A percentile compares a stretch with the other conserved stretches of the same genome.
phyloP scores from a whole-genome alignment of 2,113 vertebrate genomes.

The Trinectes maculatus region DNA sequence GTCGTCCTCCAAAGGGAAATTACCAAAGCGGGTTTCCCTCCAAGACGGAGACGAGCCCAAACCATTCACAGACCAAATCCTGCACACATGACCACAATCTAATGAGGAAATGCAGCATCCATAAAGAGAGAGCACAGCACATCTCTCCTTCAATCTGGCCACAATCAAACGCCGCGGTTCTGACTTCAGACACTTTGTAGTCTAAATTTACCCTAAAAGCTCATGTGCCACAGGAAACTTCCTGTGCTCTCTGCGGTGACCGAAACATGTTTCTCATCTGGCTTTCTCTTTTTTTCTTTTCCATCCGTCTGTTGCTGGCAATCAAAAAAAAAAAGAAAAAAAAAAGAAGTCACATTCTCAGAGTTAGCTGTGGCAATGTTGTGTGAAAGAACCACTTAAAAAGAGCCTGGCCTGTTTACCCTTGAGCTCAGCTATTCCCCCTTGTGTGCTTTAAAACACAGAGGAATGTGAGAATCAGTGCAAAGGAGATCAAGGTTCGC shows the following conservation, averaged over 20 bases:
- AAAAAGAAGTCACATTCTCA: background rate
- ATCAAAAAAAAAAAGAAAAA: slow-evolving; percentile 25
- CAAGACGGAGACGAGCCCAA: slow-evolving; percentile 34
- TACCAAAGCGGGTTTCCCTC: slow-evolving; percentile 56
- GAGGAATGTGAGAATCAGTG: slow-evolving; percentile 58
- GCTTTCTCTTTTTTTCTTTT: slow-evolving; percentile 8
- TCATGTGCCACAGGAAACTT: slow-evolving; percentile 56
- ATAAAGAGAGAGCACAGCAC: slow-evolving; percentile 1
- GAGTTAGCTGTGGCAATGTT: slow-evolving; percentile 12
- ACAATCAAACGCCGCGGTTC: slow-evolving; percentile 30
- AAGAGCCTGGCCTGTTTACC: slow-evolving; percentile 55
- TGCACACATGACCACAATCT: slow-evolving; percentile 12
- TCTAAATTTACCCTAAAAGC: slow-evolving; percentile 61
- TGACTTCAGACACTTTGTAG: slow-evolving; percentile 31
- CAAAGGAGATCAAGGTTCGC: slow-evolving; percentile 30
- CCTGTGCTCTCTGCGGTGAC: slow-evolving; percentile 48
- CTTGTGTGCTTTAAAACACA: slow-evolving; percentile 49
- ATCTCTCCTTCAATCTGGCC: slow-evolving; percentile 35
- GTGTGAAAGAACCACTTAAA: slow-evolving; percentile 60
- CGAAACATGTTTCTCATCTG: slow-evolving; percentile 15
- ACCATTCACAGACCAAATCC: slow-evolving; percentile 32
- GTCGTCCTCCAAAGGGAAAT: slow-evolving; percentile 3
- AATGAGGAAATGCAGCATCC: slow-evolving; percentile 23
- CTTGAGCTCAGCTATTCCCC: slow-evolving; percentile 48
- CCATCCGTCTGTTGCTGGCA: slow-evolving; percentile 14